Conservation (phyloP, 2,888 invertebrate species). For the Caenorhabditis wallacei region DNA sequence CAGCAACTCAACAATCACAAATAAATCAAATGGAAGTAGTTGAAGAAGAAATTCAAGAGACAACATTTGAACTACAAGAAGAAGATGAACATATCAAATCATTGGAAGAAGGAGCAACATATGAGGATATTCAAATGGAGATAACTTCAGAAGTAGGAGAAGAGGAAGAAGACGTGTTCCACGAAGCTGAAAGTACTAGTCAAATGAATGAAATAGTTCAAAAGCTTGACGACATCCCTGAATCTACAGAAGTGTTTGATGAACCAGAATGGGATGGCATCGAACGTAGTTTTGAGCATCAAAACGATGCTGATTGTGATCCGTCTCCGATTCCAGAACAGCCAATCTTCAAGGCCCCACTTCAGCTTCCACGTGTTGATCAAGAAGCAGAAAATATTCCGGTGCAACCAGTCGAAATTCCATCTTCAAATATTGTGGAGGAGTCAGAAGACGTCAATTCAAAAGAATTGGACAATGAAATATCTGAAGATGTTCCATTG, state of each 20-base stretch:
- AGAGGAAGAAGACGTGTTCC: neutral
- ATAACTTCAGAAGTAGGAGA: neutral
- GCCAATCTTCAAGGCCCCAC: neutral
- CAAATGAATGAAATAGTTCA: too few species aligned
- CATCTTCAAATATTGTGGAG: too few species aligned
- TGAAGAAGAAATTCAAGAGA: constrained; percentile 13
- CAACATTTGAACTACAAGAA: constrained; percentile 23
- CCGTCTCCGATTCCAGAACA: neutral
- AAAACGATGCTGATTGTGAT: constrained; percentile 38
- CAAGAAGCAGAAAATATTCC: constrained; percentile 5
- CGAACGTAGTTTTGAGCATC: constrained; percentile 34
- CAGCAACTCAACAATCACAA: neutral
- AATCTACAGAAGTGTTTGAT: neutral
- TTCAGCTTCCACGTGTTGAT: neutral
- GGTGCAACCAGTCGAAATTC: too few species aligned
- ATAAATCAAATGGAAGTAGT: constrained; percentile 23
- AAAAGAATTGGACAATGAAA: neutral
- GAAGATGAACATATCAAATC: constrained; percentile 18
- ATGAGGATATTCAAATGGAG: constrained; percentile 1
- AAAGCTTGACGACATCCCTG: neutral
- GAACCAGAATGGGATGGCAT: constrained; percentile 33
- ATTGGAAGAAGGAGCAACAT: neutral
- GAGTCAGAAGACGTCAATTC: neutral
- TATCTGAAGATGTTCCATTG: constrained; percentile 10
- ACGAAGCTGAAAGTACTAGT: neutral